Conservation (phyloP, 2,797 vertebrate genomes). For the Myotis daubentonii region DNA sequence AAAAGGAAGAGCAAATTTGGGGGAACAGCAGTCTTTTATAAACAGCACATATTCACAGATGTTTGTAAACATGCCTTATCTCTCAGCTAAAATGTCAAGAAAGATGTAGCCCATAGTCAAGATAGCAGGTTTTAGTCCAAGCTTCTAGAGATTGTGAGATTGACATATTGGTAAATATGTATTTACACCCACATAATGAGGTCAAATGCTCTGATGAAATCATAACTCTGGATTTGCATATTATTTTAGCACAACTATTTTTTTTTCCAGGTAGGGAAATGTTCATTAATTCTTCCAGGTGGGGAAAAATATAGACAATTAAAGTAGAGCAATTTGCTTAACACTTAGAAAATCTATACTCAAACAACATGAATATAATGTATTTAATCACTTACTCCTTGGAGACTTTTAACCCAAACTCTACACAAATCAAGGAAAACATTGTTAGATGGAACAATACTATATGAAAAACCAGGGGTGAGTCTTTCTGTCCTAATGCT, state of each 20-base stretch:
- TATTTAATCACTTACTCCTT: constrained; percentile 47
- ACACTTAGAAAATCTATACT: constrained; percentile 10
- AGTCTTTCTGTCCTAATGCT: neutral
- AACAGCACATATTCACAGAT: neutral
- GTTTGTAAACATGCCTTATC: neutral
- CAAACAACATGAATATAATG: constrained; percentile 28
- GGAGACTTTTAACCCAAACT: constrained; percentile 31
- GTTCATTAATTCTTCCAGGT: constrained; percentile 35
- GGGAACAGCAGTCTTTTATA: neutral
- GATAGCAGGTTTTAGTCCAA: neutral
- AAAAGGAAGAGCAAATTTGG: neutral
- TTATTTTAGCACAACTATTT: constrained; percentile 50
- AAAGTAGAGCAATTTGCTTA: constrained; percentile 17
- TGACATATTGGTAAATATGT: constrained; percentile 35
- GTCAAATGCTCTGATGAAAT: constrained; percentile 33
- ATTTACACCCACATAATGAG: neutral
- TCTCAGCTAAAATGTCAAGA: constrained; percentile 4
- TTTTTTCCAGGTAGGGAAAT: neutral
- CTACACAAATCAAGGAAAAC: constrained; percentile 11
- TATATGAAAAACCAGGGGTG: neutral
- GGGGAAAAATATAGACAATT: constrained; percentile 37
- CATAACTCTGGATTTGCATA: constrained; percentile 6
- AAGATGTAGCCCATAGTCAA: neutral
- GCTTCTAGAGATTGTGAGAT: neutral
- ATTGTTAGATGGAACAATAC: neutral